Percentiles rank a stretch among this genome's conserved stretches.
phyloP scores from a whole-genome alignment of 2,888 invertebrate genomes.

The Acutogordius australiensis region DNA sequence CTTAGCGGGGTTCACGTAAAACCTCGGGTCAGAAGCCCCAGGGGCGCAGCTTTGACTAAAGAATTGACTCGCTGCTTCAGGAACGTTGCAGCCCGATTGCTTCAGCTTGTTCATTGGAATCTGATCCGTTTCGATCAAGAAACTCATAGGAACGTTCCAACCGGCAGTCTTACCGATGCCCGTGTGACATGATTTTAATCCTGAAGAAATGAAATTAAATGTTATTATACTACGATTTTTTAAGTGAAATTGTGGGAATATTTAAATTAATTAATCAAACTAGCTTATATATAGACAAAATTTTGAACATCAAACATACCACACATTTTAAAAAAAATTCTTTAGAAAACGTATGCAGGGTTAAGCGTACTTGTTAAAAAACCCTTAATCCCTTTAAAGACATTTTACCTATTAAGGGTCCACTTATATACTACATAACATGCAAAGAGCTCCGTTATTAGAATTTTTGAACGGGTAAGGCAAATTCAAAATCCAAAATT shows the following conservation, averaged over 20 bases:
- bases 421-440: too few relatives aligned
- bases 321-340: too few relatives aligned
- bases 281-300: too few relatives aligned
- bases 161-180: conserved; percentile 6
- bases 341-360: too few relatives aligned
- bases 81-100: conserved; percentile 37
- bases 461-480: too few relatives aligned
- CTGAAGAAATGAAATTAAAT: too few relatives aligned
- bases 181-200: not conserved
- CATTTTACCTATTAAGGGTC: too few relatives aligned
- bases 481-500: too few relatives aligned
- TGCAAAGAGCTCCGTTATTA: too few relatives aligned
- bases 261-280: not conserved
- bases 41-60: conserved; percentile 78
- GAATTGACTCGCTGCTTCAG: conserved; percentile 62
- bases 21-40: conserved; percentile 30
- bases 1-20: conserved; percentile 15
- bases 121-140: not conserved
- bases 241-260: conserved; percentile 8
- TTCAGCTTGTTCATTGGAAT: conserved; percentile 28
- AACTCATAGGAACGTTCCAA: conserved; percentile 3
- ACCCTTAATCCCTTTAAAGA: too few relatives aligned
- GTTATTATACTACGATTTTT: not conserved
- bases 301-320: too few relatives aligned
- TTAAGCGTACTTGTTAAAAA: too few relatives aligned